These are phyloP conservation scores for Ictidomys tridecemlineatus DNA, from an alignment of 2,113 vertebrate species.

Conservation along the genomic window DNA sequence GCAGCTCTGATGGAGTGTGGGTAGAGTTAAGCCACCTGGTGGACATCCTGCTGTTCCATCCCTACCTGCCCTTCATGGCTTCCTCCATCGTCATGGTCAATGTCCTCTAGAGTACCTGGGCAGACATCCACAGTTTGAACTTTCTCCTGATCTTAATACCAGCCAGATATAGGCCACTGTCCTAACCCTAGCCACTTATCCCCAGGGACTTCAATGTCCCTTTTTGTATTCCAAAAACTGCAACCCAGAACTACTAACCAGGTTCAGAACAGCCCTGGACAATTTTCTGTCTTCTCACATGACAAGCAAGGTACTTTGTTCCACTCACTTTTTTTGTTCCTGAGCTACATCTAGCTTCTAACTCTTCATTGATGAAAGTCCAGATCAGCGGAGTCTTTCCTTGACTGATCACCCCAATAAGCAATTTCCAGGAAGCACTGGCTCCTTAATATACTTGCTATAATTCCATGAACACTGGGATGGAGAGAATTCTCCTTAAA, in stretches of 20 bases:
- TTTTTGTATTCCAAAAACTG: background rate
- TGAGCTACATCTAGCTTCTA: background rate
- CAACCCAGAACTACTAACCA: background rate
- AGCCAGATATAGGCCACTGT: background rate
- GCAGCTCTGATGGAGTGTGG: background rate
- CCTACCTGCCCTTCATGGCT: conserved; percentile 46
- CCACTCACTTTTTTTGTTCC: background rate
- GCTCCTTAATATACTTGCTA: background rate
- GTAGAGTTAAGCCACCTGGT: background rate
- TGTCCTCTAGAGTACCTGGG: conserved; percentile 42
- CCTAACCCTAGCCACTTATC: background rate
- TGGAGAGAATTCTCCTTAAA: background rate
- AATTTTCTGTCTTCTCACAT: background rate
- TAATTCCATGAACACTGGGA: background rate
- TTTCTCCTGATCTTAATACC: background rate
- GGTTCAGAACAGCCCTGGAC: background rate
- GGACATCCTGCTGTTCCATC: conserved; percentile 54
- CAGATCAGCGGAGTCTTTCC: background rate
- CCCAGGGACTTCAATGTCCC: background rate
- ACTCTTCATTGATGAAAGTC: background rate
- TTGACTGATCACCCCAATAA: background rate
- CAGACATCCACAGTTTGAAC: background rate
- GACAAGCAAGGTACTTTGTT: background rate
- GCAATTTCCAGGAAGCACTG: background rate
- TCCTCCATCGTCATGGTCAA: background rate